Base-by-base conservation (phyloP, 2,113 vertebrate genomes). In the Poeciliopsis turrubarensis region DNA sequence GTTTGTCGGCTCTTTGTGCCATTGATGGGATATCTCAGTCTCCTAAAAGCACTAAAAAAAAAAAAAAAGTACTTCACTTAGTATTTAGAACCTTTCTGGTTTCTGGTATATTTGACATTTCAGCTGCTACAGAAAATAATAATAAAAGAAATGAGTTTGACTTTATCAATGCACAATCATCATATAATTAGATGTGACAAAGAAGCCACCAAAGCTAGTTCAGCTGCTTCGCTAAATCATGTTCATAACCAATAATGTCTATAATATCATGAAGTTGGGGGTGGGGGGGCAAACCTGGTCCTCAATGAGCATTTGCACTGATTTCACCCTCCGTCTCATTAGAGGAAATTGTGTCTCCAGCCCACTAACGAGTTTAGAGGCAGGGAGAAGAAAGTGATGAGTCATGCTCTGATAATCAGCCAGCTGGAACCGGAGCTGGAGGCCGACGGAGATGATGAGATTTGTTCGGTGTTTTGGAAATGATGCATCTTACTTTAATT, bases 291-390 rank as follows among this genome's bases (percentile, higher is more conserved):
- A 47, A 62, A 29, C 12, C 47, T 29, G 60, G 1, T 70, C 72
- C 74, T 73, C 61, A 69, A 30, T 34, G 71, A 85, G 61, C 47
- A 3, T 57, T 75, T 26, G n/a, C 1, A 1, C 66, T 81, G 13
- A 81, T 77, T 78, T 64, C 25, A 15, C 34, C 68, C 34, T 32
- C 64, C 63, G 62, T 67, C 69, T 82, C 62, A 64, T 84, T 82
- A 17, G 73, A 73, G 65, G 54, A 67, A 73, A 86, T 22, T 30
- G 31, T 71, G 64, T 72, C 44, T 70, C 39, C 62, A 37, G 64
- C 66, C 30, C 68, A 60, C 69, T 79, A 75, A 83, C 74, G 75
- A 73, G 76, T 64, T 68, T 34, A 27, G 25, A 63, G 44, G 26
- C 57, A 37, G 5, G 3, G 68, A 27, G 31, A 44, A n/a, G 30